A percentile compares a stretch with the other conserved stretches of the same genome.
Evolutionary conservation across 2,888 invertebrate genomes (phyloP).

Genomic region (Euzetes globulus): DNA sequence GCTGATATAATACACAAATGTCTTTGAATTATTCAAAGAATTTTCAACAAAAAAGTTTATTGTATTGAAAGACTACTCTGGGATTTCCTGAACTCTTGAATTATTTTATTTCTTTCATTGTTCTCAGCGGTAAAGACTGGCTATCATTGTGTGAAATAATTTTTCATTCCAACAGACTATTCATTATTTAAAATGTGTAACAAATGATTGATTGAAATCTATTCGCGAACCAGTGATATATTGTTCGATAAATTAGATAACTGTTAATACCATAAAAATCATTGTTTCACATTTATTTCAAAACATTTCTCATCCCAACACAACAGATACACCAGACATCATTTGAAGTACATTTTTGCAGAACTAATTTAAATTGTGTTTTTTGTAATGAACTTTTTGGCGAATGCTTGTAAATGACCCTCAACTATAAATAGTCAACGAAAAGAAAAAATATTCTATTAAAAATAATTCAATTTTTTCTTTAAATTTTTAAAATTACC

Average conservation of each 20-base stretch:
- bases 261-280: neutral
- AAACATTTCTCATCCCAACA: neutral
- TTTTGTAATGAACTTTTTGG: no score
- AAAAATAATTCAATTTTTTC: no score
- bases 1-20: neutral
- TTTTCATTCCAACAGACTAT: neutral
- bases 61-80: neutral
- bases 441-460: no score
- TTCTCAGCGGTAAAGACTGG: no score
- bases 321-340: neutral
- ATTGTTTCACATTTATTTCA: neutral
- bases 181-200: neutral
- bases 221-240: neutral
- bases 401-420: no score
- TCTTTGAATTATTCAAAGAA: no score
- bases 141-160: neutral
- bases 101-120: no score
- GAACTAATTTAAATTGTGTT: no score
- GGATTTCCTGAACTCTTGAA: neutral
- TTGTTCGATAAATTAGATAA: neutral
- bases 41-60: no score
- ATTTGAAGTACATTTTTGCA: no score
- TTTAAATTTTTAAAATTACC: no score
- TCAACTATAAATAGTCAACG: no score
- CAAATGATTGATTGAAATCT: conserved; percentile 5